phyloP scores from a whole-genome alignment of 2,888 invertebrate species.

The Standfussiana lucernea region DNA sequence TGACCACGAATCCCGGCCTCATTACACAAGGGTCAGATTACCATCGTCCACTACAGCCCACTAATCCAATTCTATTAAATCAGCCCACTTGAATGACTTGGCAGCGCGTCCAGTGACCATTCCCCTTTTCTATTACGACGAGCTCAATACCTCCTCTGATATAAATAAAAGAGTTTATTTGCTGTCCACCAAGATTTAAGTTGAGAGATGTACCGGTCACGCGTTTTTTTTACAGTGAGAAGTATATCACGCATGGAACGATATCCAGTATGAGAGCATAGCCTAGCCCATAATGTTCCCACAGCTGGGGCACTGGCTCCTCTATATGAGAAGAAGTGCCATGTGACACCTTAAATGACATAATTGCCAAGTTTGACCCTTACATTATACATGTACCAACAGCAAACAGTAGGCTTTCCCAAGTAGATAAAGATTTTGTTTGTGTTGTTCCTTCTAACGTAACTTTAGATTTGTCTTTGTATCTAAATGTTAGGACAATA shows the following conservation, averaged over 20 bases:
- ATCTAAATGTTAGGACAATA: neutral
- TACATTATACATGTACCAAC: neutral
- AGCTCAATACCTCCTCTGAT: constrained; percentile 18
- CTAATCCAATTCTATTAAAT: constrained; percentile 54
- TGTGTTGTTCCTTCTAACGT: neutral
- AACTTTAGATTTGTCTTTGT: neutral
- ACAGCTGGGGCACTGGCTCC: neutral
- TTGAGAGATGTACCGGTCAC: neutral
- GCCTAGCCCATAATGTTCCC: neutral
- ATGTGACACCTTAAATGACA: neutral
- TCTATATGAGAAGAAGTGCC: neutral
- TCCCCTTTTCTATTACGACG: constrained; percentile 24
- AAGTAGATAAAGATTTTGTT: neutral
- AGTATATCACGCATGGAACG: neutral
- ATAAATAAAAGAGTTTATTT: constrained; percentile 36
- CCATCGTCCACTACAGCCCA: neutral
- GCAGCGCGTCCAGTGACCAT: constrained; percentile 31
- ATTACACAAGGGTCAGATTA: constrained; percentile 29
- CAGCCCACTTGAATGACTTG: constrained; percentile 54
- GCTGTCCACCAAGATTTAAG: neutral
- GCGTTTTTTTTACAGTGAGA: neutral
- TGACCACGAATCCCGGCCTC: constrained; percentile 5
- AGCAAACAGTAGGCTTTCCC: neutral
- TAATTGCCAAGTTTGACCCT: neutral
- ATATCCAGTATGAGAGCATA: neutral